These are phyloP conservation scores for Rhinella marina DNA, from an alignment of 2,797 vertebrate species.

Conservation along the genomic window DNA sequence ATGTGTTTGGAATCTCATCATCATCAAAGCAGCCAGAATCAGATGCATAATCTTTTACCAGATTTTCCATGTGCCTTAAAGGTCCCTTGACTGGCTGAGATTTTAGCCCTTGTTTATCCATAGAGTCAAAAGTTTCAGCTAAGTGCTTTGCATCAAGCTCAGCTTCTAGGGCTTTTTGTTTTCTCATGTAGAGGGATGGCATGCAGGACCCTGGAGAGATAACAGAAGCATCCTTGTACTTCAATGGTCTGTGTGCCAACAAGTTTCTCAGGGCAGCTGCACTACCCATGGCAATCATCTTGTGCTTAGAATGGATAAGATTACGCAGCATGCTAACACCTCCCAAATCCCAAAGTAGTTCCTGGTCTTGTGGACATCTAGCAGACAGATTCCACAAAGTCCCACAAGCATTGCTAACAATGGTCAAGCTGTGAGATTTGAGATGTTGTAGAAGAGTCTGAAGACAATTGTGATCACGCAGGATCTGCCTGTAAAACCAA, in stretches of 20 bases:
- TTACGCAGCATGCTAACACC: conserved; percentile 97
- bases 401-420: conserved; percentile 97
- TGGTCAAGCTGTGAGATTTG: conserved; percentile 96
- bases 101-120: conserved; percentile 90
- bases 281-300: conserved; percentile 99
- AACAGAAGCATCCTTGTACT: conserved; percentile 89
- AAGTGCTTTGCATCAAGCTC: conserved; percentile 93
- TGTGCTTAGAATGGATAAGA: conserved; percentile 99
- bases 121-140: conserved; percentile 88
- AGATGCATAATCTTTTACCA: conserved; percentile 94
- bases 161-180: conserved; percentile 95
- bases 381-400: conserved; percentile 99
- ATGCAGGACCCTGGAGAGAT: conserved; percentile 91
- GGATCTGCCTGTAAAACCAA: conserved; percentile 81
- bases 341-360: conserved; percentile 96
- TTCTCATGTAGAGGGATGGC: conserved; percentile 95
- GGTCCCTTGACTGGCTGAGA: conserved; percentile 84
- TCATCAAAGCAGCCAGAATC: conserved; percentile 98
- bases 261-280: conserved; percentile 95
- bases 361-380: conserved; percentile 91
- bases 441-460: conserved; percentile 97
- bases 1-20: conserved; percentile 89
- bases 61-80: conserved; percentile 86
- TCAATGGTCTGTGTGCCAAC: conserved; percentile 90
- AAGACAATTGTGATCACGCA: conserved; percentile 95